phyloP scores from a whole-genome alignment of 1,140 invertebrate species.

The Tetramorium simillimum region DNA sequence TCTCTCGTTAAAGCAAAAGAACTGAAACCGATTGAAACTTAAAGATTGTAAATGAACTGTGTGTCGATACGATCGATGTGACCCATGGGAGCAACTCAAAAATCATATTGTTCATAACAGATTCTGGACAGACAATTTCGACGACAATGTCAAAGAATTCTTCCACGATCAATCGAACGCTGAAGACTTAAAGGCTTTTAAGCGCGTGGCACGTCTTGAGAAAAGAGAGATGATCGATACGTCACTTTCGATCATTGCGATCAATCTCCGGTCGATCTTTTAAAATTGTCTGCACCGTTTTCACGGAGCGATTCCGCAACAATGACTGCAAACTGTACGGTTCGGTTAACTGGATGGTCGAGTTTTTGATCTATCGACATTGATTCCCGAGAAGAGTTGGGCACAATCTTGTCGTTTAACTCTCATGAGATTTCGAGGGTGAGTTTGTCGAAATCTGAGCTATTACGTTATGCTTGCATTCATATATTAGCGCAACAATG shows the following conservation, averaged over 20 bases:
- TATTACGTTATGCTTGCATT: background rate
- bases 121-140: constrained; percentile 14
- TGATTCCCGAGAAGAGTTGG: constrained; percentile 17
- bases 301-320: constrained; percentile 24
- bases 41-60: background rate
- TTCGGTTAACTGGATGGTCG: constrained; percentile 5
- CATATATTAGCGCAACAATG: background rate
- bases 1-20: background rate
- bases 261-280: constrained; percentile 15
- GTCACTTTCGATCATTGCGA: constrained; percentile 76
- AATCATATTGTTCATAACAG: constrained; percentile 10
- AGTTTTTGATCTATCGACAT: background rate
- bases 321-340: constrained; percentile 8
- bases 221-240: constrained; percentile 60
- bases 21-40: background rate
- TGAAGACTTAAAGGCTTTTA: constrained; percentile 10
- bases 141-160: background rate
- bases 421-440: constrained; percentile 7
- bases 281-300: constrained; percentile 31
- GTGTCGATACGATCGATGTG: constrained; percentile 56
- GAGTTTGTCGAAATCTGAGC: background rate
- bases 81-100: constrained; percentile 55
- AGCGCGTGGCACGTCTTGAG: constrained; percentile 36
- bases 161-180: constrained; percentile 1
- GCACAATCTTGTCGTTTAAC: background rate